Evolutionary conservation across 1,140 invertebrate species (phyloP).

Genomic region (Ceratitis capitata): DNA sequence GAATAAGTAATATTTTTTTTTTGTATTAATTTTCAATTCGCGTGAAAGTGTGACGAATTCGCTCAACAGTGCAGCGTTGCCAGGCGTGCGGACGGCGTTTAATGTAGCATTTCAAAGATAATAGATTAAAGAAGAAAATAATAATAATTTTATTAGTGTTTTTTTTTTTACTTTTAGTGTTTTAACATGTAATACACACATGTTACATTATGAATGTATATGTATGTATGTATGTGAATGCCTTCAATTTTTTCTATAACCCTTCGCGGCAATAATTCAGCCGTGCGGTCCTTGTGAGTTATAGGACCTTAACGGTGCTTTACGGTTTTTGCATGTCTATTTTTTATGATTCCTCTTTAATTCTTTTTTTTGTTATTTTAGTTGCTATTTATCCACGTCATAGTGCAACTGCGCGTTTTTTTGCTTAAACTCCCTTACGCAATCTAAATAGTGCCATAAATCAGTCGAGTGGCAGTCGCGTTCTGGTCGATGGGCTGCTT

Average conservation of each 20-base stretch:
- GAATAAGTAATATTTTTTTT: slow-evolving; percentile 1
- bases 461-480: neutral
- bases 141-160: too few species aligned
- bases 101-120: neutral
- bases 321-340: neutral
- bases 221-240: neutral
- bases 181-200: too few species aligned
- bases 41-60: neutral
- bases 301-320: neutral
- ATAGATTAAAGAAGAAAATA: too few species aligned
- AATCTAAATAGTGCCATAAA: slow-evolving; percentile 34
- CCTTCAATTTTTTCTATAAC: too few species aligned
- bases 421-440: neutral
- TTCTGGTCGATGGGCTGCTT: neutral
- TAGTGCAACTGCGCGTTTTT: neutral
- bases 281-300: neutral
- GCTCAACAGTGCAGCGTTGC: neutral
- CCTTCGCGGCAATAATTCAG: neutral
- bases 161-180: too few species aligned
- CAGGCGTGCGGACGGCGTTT: neutral
- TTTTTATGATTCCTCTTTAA: neutral
- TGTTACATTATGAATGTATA: neutral
- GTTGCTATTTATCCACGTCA: slow-evolving; percentile 1
- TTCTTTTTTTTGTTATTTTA: slow-evolving; percentile 2
- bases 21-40: neutral